phyloP scores from a whole-genome alignment of 2,797 vertebrate genomes.

The Hydrophis major region DNA sequence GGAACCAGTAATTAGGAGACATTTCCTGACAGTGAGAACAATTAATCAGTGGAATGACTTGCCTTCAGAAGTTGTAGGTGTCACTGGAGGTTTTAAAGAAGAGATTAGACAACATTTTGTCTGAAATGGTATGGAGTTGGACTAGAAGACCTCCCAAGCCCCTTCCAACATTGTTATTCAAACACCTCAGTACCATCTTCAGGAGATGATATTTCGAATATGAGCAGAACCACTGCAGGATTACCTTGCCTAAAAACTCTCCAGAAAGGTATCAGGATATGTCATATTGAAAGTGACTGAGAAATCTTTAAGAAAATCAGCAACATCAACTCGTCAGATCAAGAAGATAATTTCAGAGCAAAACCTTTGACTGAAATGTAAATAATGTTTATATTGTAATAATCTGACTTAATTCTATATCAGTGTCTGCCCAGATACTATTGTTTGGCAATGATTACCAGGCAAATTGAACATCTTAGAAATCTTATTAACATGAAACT shows the following conservation, averaged over 20 bases:
- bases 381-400: background rate
- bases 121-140: background rate
- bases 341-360: background rate
- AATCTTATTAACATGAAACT: background rate
- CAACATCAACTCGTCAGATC: background rate
- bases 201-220: background rate
- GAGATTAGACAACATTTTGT: background rate
- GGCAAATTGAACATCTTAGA: background rate
- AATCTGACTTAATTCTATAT: background rate
- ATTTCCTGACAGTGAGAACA: background rate
- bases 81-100: background rate
- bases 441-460: background rate
- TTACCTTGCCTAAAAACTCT: background rate
- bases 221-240: background rate
- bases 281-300: background rate
- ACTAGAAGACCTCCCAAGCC: background rate
- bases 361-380: background rate
- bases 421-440: background rate
- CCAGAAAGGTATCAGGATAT: background rate
- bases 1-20: background rate
- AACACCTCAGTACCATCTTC: background rate
- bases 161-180: background rate
- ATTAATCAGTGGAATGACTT: background rate
- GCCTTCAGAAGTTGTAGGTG: background rate
- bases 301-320: background rate